A percentile compares a stretch with the other conserved stretches of the same genome.
Evolutionary conservation across 2,797 vertebrate species (phyloP).

Genomic region (Sebastes miniatus): DNA sequence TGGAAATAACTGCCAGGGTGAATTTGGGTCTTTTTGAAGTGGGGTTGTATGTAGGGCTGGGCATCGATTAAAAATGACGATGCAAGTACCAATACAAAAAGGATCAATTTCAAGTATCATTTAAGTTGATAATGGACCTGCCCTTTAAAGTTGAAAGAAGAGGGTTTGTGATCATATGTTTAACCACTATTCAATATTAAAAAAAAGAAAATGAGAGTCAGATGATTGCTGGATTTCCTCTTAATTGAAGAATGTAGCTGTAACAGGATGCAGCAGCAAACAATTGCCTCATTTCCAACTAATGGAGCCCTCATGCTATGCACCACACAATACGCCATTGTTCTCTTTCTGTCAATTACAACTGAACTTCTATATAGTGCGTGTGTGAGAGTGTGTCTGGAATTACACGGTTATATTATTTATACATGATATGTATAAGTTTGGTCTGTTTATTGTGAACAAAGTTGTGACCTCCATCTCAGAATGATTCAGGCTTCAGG

Average conservation of each 20-base stretch:
- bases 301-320: neutral
- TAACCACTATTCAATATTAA: neutral
- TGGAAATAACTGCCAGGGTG: neutral
- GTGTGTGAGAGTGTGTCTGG: neutral
- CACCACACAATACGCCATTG: neutral
- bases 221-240: neutral
- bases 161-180: neutral
- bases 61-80: no score
- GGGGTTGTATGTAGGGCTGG: no score
- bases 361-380: neutral
- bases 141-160: neutral
- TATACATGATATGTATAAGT: neutral
- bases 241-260: conserved; percentile 6
- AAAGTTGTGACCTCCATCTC: neutral
- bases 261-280: conserved; percentile 13
- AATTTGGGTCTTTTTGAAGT: no score
- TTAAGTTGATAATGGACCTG: neutral
- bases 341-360: conserved; percentile 7
- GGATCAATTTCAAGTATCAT: no score
- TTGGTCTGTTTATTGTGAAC: neutral
- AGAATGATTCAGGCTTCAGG: neutral
- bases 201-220: neutral
- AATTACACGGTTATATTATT: neutral
- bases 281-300: conserved; percentile 11
- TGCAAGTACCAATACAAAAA: no score